Evolutionary conservation across 2,888 invertebrate species (phyloP), one percentile per base, ranked within the genome.

Genomic region (Melitaea athalia): DNA sequence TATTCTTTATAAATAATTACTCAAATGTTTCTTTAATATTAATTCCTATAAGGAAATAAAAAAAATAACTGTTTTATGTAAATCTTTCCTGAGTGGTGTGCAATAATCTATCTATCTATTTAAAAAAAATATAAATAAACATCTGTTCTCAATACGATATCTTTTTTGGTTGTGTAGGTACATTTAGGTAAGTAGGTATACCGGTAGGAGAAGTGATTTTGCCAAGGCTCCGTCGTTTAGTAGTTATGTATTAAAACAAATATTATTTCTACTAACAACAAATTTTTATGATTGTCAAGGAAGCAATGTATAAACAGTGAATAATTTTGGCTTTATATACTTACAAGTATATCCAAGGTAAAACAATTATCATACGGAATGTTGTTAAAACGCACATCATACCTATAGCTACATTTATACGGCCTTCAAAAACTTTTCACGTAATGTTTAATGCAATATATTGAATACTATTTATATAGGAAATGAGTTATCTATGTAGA

Each of bases 161-260:
- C 62, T 67, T 47, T 42, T 49, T 55, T 49, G 38, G 47, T 47
- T 24, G 33, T 55, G 45, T n/a, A n/a, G n/a, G n/a, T 66, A 61
- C 52, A 61, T n/a, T n/a, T 62, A 31, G 24, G 24, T 45, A 42
- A 14, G 24, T 45, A 42, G 10, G 24, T 67, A 10, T 67, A 62
- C 61, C 66, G 66, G 66, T 62, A 62, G 53, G 52, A 62, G 69
- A 59, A 52, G 66, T 45, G 45, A 45, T 43, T 57, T 47, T 61
- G 45, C 59, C 63, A 63, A 69, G 63, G 66, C 63, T 66, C 57
- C 47, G 55, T 66, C 33, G 15, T 52, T 63, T 69, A 66, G 52
- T 65, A 38, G 66, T 66, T 63, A 17, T 62, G 62, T 62, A 33
- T 63, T 63, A 52, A 52, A 61, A 57, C 50, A 69, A 65, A 69